Conservation (phyloP, 1,140 invertebrate genomes). For the Augochlora pura region DNA sequence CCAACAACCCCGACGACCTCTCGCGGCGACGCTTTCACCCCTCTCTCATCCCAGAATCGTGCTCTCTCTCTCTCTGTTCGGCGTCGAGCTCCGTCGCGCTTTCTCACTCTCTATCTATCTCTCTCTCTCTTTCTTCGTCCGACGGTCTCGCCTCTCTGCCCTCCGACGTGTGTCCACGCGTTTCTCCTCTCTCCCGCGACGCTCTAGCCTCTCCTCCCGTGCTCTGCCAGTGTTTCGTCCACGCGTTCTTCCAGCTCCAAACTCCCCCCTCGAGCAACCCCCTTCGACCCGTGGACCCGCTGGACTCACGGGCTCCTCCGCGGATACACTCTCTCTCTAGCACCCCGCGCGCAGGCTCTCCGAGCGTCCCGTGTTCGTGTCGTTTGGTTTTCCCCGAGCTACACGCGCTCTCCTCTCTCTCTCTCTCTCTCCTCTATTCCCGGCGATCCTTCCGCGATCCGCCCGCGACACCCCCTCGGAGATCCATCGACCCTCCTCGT, state of each 20-base stretch:
- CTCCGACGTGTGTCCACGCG: conserved; percentile 6
- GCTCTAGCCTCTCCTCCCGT: conserved; percentile 3
- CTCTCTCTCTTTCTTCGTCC: not conserved
- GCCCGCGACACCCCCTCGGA: not conserved
- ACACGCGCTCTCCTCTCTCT: not conserved
- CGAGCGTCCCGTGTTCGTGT: not conserved
- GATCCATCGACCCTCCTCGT: not conserved
- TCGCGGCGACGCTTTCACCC: conserved; percentile 51
- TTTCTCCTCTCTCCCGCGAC: conserved; percentile 13
- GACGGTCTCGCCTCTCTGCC: conserved; percentile 1
- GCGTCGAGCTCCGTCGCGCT: not conserved
- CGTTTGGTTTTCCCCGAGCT: not conserved
- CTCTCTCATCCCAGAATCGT: not conserved
- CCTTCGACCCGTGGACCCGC: not conserved
- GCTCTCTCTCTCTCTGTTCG: not conserved
- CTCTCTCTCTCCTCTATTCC: conserved; percentile 1
- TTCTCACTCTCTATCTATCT: not conserved
- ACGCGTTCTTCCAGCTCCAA: conserved; percentile 25
- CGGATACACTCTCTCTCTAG: too few species aligned
- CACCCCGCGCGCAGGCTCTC: not conserved
- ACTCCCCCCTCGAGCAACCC: not conserved
- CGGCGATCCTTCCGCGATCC: not conserved
- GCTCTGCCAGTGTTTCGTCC: conserved; percentile 39
- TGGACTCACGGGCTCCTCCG: not conserved
- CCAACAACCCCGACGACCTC: conserved; percentile 65